Evolutionary conservation across 1,140 invertebrate genomes (phyloP), one percentile per base, ranked within the genome.

Genomic region (Bombyx mandarina): DNA sequence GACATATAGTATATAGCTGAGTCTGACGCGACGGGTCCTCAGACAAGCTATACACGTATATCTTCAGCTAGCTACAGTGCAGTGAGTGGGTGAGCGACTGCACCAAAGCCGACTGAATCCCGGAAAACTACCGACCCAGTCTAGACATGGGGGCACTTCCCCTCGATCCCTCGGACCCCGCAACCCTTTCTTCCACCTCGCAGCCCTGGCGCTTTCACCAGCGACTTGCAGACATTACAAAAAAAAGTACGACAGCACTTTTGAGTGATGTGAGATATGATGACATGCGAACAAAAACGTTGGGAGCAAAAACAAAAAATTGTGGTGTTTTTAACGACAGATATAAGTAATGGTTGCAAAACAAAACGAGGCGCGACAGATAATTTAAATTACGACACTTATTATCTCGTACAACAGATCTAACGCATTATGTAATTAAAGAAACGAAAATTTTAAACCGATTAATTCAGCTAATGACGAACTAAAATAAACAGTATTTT

Each of bases 111-210:
- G 79, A 65, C 80, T 84, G 83, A 84, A 86, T 86, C 81, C 83
- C 81, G 83, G 83, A 86, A 86, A 86, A 86, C 83, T 86, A 86
- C 83, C 83, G 82, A 86, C 83, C 83, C 83, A 86, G 83, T 86
- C 83, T 86, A 86, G 83, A 86, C 83, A 71, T 81, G 83, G 83
- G 80, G 83, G 83, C 81, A 83, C 74, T 80, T 81, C 83, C 81
- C 81, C 73, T 65, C 66, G 52, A 48, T 50, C 61, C 61, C 65
- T 56, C 57, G 47, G 60, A 66, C 67, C 63, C 45, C 65, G 12
- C 54, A 63, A 58, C 63, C 45, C 56, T 50, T 63, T 65, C 66
- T 62, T 45, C 45, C 45, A 43, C 67, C 56, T 67, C 61, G 66
- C 73, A 71, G 73, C 76, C 75, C 77, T 72, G 71, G 55, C 73